Evolutionary conservation across 2,797 vertebrate genomes (phyloP).

Genomic region (Alosa sapidissima): DNA sequence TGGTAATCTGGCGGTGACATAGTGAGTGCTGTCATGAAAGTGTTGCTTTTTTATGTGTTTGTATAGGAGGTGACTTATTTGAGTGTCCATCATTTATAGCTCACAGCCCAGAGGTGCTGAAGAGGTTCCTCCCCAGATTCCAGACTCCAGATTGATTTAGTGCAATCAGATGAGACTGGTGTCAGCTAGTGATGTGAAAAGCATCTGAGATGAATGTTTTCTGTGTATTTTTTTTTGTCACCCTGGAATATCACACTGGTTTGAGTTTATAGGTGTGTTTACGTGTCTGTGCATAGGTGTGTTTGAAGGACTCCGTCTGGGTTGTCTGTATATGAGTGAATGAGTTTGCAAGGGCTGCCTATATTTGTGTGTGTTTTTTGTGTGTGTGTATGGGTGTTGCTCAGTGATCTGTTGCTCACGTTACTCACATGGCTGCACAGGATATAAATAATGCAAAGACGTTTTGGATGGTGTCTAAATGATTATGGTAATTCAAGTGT

Average conservation of each 20-base stretch:
- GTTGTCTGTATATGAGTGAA: neutral
- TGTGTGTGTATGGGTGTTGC: neutral
- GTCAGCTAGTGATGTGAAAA: neutral
- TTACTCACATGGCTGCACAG: slow-evolving; percentile 16
- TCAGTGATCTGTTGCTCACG: slow-evolving; percentile 22
- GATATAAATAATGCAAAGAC: slow-evolving; percentile 17
- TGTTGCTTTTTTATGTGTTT: neutral
- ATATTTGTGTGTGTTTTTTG: neutral
- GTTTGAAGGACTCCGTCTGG: neutral
- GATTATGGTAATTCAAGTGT: slow-evolving; percentile 27
- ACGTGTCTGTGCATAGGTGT: neutral
- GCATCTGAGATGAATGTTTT: neutral
- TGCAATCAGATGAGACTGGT: neutral
- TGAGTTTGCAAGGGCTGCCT: neutral
- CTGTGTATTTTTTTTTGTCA: neutral
- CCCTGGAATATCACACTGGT: neutral
- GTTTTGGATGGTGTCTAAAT: slow-evolving; percentile 29
- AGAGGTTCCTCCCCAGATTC: neutral
- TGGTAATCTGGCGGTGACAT: neutral
- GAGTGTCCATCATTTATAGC: neutral
- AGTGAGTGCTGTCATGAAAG: neutral
- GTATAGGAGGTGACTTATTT: neutral
- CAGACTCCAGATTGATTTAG: neutral
- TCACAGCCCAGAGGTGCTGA: neutral
- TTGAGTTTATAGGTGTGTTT: neutral